Conservation (phyloP, 2,888 invertebrate genomes). For the Apocheima hispidaria region DNA sequence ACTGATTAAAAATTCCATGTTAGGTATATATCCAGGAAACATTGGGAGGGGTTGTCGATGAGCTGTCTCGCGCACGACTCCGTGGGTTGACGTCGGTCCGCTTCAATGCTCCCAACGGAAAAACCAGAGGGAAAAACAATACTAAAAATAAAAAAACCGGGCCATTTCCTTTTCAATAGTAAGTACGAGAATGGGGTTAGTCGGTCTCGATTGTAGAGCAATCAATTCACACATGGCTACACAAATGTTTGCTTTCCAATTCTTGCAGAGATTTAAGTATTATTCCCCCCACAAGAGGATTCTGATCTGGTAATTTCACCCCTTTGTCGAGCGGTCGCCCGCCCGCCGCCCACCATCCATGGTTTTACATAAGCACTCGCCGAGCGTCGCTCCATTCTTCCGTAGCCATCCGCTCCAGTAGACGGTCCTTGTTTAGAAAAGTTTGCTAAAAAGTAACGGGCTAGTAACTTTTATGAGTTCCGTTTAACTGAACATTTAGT, state of each 20-base stretch:
- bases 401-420: slow-evolving; percentile 48
- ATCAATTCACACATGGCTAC: not conserved
- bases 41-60: slow-evolving; percentile 41
- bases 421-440: slow-evolving; percentile 30
- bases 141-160: not conserved
- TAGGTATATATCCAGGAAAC: slow-evolving; percentile 31
- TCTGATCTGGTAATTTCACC: slow-evolving; percentile 20
- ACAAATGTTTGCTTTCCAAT: slow-evolving; percentile 7
- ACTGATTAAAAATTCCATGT: slow-evolving; percentile 22
- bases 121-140: too few relatives aligned
- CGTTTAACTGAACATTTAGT: not conserved
- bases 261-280: not conserved
- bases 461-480: slow-evolving; percentile 26
- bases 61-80: slow-evolving; percentile 63
- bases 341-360: slow-evolving; percentile 55
- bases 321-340: slow-evolving; percentile 42
- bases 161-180: not conserved
- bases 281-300: slow-evolving; percentile 21
- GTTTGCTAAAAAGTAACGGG: slow-evolving; percentile 18
- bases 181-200: not conserved
- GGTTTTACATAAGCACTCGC: slow-evolving; percentile 44
- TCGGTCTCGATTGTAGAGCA: not conserved
- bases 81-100: slow-evolving; percentile 55
- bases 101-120: slow-evolving; percentile 56
- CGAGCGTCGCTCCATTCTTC: slow-evolving; percentile 49